Evolutionary conservation across 2,888 invertebrate genomes (phyloP).

Genomic region (Galerucella calmariensis): DNA sequence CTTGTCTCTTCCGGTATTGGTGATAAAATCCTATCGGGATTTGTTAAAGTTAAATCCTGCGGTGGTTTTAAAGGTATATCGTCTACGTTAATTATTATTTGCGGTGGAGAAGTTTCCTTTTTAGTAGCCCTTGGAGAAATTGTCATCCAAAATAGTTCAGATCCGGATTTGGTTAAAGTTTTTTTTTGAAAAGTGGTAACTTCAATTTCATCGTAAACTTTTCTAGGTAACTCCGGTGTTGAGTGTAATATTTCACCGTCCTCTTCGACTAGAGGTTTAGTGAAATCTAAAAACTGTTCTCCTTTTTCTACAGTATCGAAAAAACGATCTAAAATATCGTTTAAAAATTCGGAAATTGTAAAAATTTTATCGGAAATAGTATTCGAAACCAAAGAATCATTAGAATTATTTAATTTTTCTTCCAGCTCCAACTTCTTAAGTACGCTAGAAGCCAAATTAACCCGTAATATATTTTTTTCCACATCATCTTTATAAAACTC

Average conservation of each 20-base stretch:
- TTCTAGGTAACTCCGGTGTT: constrained; percentile 43
- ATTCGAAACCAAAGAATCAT: constrained; percentile 44
- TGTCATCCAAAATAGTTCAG: constrained; percentile 61
- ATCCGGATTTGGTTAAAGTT: constrained; percentile 48
- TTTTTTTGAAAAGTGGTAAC: constrained; percentile 56
- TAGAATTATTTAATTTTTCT: constrained; percentile 45
- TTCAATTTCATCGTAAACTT: constrained; percentile 14
- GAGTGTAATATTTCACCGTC: constrained; percentile 44
- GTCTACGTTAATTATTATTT: constrained; percentile 55
- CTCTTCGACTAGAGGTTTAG: constrained; percentile 36
- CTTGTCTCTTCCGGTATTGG: constrained; percentile 59
- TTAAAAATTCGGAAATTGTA: constrained; percentile 59
- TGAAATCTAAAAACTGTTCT: constrained; percentile 43
- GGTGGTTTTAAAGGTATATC: constrained; percentile 60
- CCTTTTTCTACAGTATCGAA: constrained; percentile 48
- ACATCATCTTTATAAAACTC: constrained; percentile 52
- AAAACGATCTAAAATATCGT: constrained; percentile 59
- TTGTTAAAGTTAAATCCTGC: constrained; percentile 48
- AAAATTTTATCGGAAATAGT: constrained; percentile 58
- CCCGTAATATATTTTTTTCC: constrained; percentile 55
- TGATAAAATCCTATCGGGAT: constrained; percentile 45
- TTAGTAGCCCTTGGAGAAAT: constrained; percentile 47
- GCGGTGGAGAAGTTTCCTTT: constrained; percentile 23
- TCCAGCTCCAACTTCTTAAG: constrained; percentile 52
- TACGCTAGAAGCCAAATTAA: constrained; percentile 50